A percentile compares a stretch with the other conserved stretches of the same genome.
Conservation (phyloP, 2,113 vertebrate species). For the Mus pahari region DNA sequence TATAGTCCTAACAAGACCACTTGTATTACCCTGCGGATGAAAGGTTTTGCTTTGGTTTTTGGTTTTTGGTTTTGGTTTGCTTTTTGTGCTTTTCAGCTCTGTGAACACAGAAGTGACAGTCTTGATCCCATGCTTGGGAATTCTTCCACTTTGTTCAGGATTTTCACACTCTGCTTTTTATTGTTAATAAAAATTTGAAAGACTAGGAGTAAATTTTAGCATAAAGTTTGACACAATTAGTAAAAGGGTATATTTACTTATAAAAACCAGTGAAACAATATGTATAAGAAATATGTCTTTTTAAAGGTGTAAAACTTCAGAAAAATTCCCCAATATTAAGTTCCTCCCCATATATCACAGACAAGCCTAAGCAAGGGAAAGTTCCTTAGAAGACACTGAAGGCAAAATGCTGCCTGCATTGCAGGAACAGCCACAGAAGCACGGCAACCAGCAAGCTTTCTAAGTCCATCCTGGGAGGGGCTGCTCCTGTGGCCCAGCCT, state of each 20-base stretch:
- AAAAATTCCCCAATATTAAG: background rate
- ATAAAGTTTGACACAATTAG: conserved; percentile 25
- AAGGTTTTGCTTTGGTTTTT: background rate
- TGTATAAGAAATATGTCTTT: conserved; percentile 47
- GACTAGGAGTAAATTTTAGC: conserved; percentile 39
- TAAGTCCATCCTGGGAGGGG: background rate
- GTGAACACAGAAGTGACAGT: background rate
- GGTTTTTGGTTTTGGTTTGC: background rate
- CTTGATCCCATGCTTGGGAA: background rate
- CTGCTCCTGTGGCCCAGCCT: background rate
- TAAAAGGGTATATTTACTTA: background rate
- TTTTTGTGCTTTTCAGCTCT: background rate
- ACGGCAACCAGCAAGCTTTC: background rate
- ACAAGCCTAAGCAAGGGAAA: background rate
- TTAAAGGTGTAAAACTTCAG: conserved; percentile 30
- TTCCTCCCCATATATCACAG: background rate
- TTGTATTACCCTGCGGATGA: background rate
- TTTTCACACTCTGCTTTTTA: conserved; percentile 28
- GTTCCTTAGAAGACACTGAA: background rate
- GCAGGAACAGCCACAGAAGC: background rate
- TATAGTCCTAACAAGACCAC: background rate
- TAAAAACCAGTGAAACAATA: conserved; percentile 35
- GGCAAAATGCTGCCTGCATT: background rate
- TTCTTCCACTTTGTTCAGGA: conserved; percentile 25
- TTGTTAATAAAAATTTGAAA: conserved; percentile 49